Percentiles rank a stretch among this genome's conserved stretches.
Evolutionary conservation across 2,888 invertebrate species (phyloP).

Genomic region (Chalcis sispes): DNA sequence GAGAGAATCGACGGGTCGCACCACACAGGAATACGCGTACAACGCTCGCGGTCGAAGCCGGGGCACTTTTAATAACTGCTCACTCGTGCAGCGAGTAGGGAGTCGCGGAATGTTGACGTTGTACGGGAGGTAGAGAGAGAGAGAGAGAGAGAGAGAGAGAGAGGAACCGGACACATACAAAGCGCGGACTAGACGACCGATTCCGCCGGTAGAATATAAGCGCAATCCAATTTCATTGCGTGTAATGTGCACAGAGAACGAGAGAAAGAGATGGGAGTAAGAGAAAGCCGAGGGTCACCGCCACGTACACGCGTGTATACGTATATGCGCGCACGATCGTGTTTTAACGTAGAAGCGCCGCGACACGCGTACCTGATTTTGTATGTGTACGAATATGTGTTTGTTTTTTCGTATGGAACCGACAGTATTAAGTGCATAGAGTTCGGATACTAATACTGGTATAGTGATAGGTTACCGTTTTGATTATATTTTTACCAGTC

Average conservation of each 20-base stretch:
- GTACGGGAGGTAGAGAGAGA: too few species aligned
- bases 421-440: too few species aligned
- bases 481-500: conserved; percentile 14
- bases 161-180: too few species aligned
- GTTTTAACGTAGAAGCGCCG: conserved; percentile 46
- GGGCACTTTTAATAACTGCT: conserved; percentile 43
- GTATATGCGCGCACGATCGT: background rate
- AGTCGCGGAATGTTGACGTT: conserved; percentile 25
- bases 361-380: conserved; percentile 43
- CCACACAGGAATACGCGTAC: background rate
- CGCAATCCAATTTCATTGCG: conserved; percentile 49
- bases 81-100: background rate
- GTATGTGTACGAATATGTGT: too few species aligned
- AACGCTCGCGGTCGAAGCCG: background rate
- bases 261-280: too few species aligned
- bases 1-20: too few species aligned
- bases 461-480: too few species aligned
- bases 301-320: background rate
- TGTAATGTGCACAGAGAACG: conserved; percentile 46
- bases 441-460: too few species aligned
- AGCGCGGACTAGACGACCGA: background rate
- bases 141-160: too few species aligned
- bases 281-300: background rate
- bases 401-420: too few species aligned
- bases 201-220: conserved; percentile 3